Conservation (phyloP, 2,113 vertebrate species). For the Prionailurus viverrinus region DNA sequence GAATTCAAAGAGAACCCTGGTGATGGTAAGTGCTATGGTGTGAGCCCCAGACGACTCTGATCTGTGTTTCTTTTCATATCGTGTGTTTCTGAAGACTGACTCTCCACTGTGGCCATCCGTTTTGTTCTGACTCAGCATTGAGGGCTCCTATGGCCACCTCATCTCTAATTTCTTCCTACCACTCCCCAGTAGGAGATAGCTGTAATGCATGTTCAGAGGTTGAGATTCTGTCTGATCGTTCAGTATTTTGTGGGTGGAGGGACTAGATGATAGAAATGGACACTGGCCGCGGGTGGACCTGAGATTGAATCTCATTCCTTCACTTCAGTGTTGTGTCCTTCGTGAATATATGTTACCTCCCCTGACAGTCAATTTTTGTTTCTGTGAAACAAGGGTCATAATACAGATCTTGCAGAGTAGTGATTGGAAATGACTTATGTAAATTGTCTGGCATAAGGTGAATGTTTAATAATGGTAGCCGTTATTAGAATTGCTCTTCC, state of each 20-base stretch:
- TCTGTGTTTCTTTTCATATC: neutral
- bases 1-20: neutral
- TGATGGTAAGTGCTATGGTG: neutral
- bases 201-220: neutral
- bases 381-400: neutral
- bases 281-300: neutral
- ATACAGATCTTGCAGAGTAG: neutral
- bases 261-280: neutral
- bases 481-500: neutral
- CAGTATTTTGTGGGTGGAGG: neutral
- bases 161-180: neutral
- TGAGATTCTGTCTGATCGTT: neutral
- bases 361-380: slow-evolving; percentile 35
- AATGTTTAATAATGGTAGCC: neutral
- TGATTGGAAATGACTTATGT: slow-evolving; percentile 19
- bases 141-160: neutral
- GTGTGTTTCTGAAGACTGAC: neutral
- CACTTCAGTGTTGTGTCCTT: neutral
- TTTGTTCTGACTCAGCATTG: slow-evolving; percentile 1
- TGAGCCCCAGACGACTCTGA: neutral
- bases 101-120: neutral
- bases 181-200: neutral
- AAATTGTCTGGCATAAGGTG: neutral
- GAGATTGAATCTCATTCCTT: neutral
- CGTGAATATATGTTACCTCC: neutral